Evolutionary conservation across 1,140 invertebrate genomes (phyloP), one percentile per base, ranked within the genome.

Genomic region (Apocrypta bakeri): DNA sequence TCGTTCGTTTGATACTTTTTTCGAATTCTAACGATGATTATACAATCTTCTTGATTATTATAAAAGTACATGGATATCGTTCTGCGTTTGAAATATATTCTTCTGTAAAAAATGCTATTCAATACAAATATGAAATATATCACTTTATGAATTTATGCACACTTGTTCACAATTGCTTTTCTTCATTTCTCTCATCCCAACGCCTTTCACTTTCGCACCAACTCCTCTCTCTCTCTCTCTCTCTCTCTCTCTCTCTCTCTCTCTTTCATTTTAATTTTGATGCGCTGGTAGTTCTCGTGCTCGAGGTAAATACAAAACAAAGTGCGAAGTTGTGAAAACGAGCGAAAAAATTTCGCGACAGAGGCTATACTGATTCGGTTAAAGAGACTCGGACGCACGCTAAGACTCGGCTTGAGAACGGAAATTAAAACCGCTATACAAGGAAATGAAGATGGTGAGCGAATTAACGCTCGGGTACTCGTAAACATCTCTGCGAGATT

Each of bases 381-480:
- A 79, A 56, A 48, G 27, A 56, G 77, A 42, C 64, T 31, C 29
- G 66, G 37, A 64, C 37, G 66, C 37, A 14, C 25, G 14, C 12
- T 21, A 56, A 0, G 14, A 17, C 48, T 56, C 21, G 48, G 0
- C 37, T n/a, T 11, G 73, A 31, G 56, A 42, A 31, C 77, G 77
- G 77, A 79, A 79, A 79, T 71, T 79, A 79, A 79, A 79, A 79
- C 77, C 77, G 66, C 77, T 63, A n/a, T n/a, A 17, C 76, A 29
- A 42, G 64, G 77, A 79, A 79, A 71, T 71, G 77, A 71, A 69
- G 76, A 68, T 69, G 64, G 75, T 63, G 61, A 9, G 14, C 63
- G 33, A 77, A 77, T 77, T 77, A 77, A 77, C 75, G 75, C 61
- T 1, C 8, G 61, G 48, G 37, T 24, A 29, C 74, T 74, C 42